These are phyloP conservation scores for Gnathonemus longibarbis DNA, from an alignment of 2,113 vertebrate genomes.

Conservation along the genomic window DNA sequence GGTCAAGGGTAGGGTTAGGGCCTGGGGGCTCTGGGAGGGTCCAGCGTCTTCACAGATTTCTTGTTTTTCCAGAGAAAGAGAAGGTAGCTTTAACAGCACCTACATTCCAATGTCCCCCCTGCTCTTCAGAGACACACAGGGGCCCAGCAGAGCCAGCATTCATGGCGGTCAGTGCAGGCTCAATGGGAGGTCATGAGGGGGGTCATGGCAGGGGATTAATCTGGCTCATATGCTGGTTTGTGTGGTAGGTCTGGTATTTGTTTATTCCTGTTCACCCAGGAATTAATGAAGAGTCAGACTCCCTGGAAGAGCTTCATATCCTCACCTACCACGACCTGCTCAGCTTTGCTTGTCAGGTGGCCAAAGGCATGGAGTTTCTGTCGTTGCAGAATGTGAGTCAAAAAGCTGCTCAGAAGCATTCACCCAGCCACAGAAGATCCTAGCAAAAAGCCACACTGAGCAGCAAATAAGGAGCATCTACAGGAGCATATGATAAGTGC, in stretches of 20 bases:
- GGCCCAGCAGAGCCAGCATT: slow-evolving; percentile 10
- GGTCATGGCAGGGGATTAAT: not conserved
- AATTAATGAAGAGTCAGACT: slow-evolving; percentile 20
- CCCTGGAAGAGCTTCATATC: slow-evolving; percentile 66
- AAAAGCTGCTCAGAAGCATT: not conserved
- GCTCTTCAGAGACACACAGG: slow-evolving; percentile 34
- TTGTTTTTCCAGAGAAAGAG: slow-evolving; percentile 38
- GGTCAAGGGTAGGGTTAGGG: not conserved
- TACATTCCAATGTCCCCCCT: slow-evolving; percentile 46
- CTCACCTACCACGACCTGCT: slow-evolving; percentile 88
- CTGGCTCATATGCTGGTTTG: not conserved
- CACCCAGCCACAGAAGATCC: not conserved
- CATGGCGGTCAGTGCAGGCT: slow-evolving; percentile 42
- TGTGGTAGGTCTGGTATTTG: not conserved
- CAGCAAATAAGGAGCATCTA: not conserved
- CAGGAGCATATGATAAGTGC: not conserved
- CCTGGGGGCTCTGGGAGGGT: not conserved
- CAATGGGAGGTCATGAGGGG: not conserved
- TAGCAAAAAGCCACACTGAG: not conserved
- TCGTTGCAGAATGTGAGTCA: slow-evolving; percentile 79
- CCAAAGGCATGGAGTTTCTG: slow-evolving; percentile 96
- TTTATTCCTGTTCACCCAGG: slow-evolving; percentile 23
- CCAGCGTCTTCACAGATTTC: not conserved
- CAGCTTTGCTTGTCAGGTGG: slow-evolving; percentile 87
- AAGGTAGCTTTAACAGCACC: slow-evolving; percentile 10